Evolutionary conservation across 2,797 vertebrate genomes (phyloP).

Genomic region (Gadopsis bispinosus): DNA sequence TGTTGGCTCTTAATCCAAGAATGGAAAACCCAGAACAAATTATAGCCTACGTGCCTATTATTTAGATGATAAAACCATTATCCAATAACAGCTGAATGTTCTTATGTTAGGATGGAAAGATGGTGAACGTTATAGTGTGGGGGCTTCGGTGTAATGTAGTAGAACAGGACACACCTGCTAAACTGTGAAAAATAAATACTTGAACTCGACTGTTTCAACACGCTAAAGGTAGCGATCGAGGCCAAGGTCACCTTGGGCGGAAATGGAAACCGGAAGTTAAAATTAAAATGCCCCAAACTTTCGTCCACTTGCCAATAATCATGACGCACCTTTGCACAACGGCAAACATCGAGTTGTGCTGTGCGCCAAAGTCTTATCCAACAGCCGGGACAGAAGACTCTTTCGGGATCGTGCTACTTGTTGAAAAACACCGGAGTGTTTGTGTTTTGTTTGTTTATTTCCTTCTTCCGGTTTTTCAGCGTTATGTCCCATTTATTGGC

Average conservation of each 20-base stretch:
- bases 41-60: neutral
- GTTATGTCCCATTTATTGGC: too few species aligned
- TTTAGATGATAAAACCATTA: neutral
- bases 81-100: neutral
- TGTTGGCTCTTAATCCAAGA: neutral
- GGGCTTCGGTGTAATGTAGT: neutral
- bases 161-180: neutral
- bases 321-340: neutral
- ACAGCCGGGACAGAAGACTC: neutral
- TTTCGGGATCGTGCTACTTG: neutral
- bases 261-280: conserved; percentile 1
- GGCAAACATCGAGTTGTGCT: rapidly evolving
- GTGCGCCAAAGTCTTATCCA: too few species aligned
- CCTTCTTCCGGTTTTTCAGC: too few species aligned
- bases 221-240: too few species aligned
- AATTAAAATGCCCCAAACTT: neutral
- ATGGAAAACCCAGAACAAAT: conserved; percentile 3
- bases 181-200: neutral
- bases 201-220: neutral
- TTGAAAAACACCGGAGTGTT: neutral
- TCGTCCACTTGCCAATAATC: rapidly evolving
- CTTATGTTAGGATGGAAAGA: neutral
- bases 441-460: too few species aligned
- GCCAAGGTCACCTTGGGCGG: too few species aligned
- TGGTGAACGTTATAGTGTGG: neutral